Base-by-base conservation (phyloP, 2,888 invertebrate species). In the Arrhopalites spinosus region DNA sequence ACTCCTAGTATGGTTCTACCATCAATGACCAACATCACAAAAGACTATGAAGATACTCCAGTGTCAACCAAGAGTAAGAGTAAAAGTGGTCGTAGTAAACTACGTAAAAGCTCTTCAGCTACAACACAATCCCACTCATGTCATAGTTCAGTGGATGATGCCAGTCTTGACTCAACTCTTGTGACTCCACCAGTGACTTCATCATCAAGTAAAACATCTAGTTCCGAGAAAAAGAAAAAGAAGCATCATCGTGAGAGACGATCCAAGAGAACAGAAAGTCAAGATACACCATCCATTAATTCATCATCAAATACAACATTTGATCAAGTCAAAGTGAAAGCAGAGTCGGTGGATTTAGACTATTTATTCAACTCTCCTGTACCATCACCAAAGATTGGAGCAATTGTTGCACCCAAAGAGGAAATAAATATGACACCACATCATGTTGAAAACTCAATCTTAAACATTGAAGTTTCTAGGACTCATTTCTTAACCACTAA, bases 221-320 rank as follows among this genome's bases (percentile, higher is more conserved):
- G 27, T 8, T 75, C 78, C 1, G 93, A 91, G 86, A 93, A 92
- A 86, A 94, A 94, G 86, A 94, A 93, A 85, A 90, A 93, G 83
- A 94, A 93, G 85, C 92, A 91, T 84, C 92, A 90, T 73, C 93
- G 93, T 78, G 89, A 90, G 80, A 93, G 93, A 78, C 89, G 90
- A 80, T 79, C 79, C 15, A 90, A 88, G 83, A 89, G 91, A 50
- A 89, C 89, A 84, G 89, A 90, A 78, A 89, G 90, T 83, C 90
- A 90, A 83, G 90, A 91, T 71, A 75, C 74, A 3, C 74, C 77
- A 29, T 66, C 78, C 1, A 75, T 66, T 17, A 61, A 71, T 27
- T 76, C 78, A 17, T 29, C 47, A 7, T 69, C 64, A 30, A 63
- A n/a, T 74, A 70, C 53, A 23, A 76, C 77, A 30, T 77, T 73